Base-by-base conservation (phyloP, 2,888 invertebrate species). In the Cataglyphis altisquamis region DNA sequence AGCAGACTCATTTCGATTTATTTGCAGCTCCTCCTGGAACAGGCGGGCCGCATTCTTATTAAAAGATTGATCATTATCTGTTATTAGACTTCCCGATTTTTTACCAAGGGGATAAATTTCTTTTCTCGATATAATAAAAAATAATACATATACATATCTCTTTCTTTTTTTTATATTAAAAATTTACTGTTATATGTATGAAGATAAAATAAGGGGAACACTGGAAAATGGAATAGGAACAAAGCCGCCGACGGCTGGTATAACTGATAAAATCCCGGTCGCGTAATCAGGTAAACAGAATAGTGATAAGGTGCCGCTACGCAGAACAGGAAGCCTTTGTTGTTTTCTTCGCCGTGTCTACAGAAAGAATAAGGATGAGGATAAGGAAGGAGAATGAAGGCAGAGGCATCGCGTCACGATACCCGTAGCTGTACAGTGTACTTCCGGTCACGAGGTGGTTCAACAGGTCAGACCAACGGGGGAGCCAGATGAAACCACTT, bases 371-470 rank as follows among this genome's bases (percentile, higher is more conserved):
- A 77, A 64, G 73, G 64, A 52, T 63, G 74, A 63, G 21, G 82
- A n/a, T 52, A 8, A 52, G 52, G n/a, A 8, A 52, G 18, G 52
- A 15, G 41, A 83, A 62, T 72, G 84, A 85, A 81, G 75, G 39
- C 21, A 68, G 75, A 78, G 67, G 55, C 84, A 89, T 83, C 86
- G 64, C 86, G 64, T 82, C 82, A 64, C 85, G 87, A 90, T 91
- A 87, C 91, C 91, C 91, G 92, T 92, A 91, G 92, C 91, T 92
- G 93, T 92, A 90, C 90, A 89, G 92, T 93, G 92, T 92, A 93
- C 94, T 94, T 94, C 94, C 94, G 94, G 94, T 94, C 93, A 93
- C 93, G 94, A 94, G 94, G 94, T 94, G 94, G 94, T 94, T 94
- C 95, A 94, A 94, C 94, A 94, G 94, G 95, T 94, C 95, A 94